phyloP scores from a whole-genome alignment of 1,140 invertebrate genomes.

The Steinernema feltiae region DNA sequence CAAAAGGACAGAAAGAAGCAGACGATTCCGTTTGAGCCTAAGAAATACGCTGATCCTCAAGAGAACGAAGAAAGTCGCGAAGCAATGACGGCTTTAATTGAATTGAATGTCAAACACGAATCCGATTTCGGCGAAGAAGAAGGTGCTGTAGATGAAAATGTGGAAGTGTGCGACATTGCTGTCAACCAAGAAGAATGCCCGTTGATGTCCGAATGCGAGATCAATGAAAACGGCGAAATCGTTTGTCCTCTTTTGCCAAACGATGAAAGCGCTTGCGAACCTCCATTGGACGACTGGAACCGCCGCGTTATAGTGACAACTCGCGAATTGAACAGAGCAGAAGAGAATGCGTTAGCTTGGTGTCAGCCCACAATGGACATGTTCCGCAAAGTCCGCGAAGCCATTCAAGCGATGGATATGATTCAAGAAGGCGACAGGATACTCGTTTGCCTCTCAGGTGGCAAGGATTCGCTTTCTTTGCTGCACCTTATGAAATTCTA shows the following conservation, averaged over 20 bases:
- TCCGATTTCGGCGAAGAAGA: background rate
- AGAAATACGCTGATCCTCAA: constrained; percentile 41
- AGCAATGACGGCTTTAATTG: background rate
- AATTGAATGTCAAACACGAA: background rate
- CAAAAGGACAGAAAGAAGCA: background rate
- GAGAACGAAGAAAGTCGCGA: constrained; percentile 30
- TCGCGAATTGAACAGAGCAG: constrained; percentile 13
- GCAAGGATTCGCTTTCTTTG: constrained; percentile 73
- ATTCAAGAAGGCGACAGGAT: constrained; percentile 74
- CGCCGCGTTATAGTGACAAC: constrained; percentile 24
- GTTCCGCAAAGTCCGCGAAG: constrained; percentile 60
- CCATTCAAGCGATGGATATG: constrained; percentile 77
- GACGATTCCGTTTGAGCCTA: background rate
- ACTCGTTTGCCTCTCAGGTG: constrained; percentile 75
- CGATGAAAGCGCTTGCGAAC: constrained; percentile 46
- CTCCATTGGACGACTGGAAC: constrained; percentile 69
- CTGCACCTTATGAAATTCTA: constrained; percentile 78
- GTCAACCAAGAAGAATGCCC: background rate
- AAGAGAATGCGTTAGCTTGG: constrained; percentile 22
- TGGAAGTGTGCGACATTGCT: background rate
- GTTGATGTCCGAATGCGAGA: background rate
- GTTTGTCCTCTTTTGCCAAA: background rate
- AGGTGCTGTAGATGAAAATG: background rate
- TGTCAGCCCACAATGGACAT: constrained; percentile 27
- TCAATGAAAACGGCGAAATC: background rate